Evolutionary conservation across 2,113 vertebrate species (phyloP).

Genomic region (Cyprinus carpio): DNA sequence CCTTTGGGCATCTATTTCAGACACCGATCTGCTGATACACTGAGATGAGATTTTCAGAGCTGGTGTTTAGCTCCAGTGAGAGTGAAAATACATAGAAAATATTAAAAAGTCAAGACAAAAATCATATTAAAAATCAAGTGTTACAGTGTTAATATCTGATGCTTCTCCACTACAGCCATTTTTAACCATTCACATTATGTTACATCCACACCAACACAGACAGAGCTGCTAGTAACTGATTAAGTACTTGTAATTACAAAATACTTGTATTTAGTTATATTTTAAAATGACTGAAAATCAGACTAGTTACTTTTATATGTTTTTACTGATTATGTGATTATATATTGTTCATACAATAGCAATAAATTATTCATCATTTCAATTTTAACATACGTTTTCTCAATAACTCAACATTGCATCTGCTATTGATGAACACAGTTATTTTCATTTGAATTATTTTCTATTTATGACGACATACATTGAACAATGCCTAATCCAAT

Average conservation of each 20-base stretch:
- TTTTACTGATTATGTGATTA: no score
- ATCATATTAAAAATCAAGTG: neutral
- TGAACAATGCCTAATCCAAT: neutral
- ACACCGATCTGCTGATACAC: neutral
- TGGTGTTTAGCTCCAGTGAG: neutral
- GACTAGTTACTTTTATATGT: no score
- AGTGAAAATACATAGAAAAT: neutral
- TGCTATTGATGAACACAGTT: no score
- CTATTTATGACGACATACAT: neutral
- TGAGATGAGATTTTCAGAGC: neutral
- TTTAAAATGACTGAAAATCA: no score
- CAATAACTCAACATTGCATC: no score
- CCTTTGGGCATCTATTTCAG: neutral
- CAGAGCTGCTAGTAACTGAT: no score
- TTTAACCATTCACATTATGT: neutral
- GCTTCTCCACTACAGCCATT: neutral
- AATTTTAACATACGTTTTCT: no score
- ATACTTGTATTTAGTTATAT: no score
- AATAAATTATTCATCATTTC: no score
- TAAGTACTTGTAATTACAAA: no score
- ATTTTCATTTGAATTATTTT: neutral
- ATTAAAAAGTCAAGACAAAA: no score
- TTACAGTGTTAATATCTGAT: neutral
- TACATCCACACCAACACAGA: neutral
- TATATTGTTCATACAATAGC: no score